phyloP scores from a whole-genome alignment of 2,113 vertebrate species.

The Zootoca vivipara region DNA sequence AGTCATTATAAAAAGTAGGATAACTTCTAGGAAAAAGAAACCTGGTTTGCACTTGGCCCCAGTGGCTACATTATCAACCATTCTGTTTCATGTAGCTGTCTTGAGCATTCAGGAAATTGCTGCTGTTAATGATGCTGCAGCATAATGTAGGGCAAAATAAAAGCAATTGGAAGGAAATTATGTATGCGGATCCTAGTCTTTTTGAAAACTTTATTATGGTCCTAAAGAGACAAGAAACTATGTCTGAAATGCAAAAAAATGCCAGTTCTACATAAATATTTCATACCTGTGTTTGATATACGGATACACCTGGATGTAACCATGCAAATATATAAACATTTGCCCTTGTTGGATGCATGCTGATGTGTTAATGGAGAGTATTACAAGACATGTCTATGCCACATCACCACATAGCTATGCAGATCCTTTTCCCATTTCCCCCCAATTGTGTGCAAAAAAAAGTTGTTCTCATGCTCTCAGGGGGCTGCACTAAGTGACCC shows the following conservation, averaged over 20 bases:
- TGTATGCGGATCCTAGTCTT: background rate
- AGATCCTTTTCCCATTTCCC: background rate
- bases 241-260: background rate
- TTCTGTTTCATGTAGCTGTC: conserved; percentile 13
- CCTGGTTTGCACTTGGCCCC: background rate
- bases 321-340: background rate
- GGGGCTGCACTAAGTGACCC: too few species aligned
- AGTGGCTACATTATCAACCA: background rate
- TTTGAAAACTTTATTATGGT: background rate
- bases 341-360: background rate
- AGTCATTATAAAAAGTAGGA: conserved; percentile 13
- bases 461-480: background rate
- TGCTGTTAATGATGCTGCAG: background rate
- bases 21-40: background rate
- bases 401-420: background rate
- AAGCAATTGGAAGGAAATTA: background rate
- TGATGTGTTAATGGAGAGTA: too few species aligned
- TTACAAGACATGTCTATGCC: background rate
- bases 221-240: background rate
- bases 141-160: background rate
- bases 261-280: background rate
- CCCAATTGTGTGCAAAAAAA: background rate
- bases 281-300: background rate
- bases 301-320: background rate
- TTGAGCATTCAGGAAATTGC: background rate